These are phyloP conservation scores for Digitonthophagus gazella DNA, from an alignment of 2,888 invertebrate species.

Conservation along the genomic window DNA sequence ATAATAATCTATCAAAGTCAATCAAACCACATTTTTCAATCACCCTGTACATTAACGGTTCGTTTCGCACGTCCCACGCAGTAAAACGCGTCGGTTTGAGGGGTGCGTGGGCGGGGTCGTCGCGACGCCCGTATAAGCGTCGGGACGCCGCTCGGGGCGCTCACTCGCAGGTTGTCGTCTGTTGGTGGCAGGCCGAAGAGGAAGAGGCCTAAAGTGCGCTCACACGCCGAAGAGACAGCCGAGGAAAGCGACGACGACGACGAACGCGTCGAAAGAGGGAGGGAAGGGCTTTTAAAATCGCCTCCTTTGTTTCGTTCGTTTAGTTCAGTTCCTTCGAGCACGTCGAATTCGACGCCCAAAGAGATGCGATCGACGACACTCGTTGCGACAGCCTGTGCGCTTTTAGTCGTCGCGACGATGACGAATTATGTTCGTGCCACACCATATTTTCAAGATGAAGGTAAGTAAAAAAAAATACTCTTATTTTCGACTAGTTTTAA, in stretches of 20 bases:
- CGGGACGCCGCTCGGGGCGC: not conserved
- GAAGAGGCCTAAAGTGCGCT: no score
- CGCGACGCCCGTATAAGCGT: not conserved
- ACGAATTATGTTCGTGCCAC: slow-evolving; percentile 41
- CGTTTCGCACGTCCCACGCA: not conserved
- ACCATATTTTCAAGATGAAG: slow-evolving; percentile 46
- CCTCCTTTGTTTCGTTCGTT: no score
- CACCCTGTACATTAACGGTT: no score
- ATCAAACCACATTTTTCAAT: no score
- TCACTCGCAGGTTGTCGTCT: not conserved
- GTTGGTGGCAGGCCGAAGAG: not conserved
- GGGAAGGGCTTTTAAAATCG: no score
- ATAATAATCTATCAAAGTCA: no score
- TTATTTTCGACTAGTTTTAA: no score
- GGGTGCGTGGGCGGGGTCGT: not conserved
- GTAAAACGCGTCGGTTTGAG: not conserved
- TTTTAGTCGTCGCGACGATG: slow-evolving; percentile 43
- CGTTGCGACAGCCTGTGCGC: slow-evolving; percentile 44
- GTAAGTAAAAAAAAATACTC: slow-evolving; percentile 42
- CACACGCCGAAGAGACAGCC: not conserved
- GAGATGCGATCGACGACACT: slow-evolving; percentile 48
- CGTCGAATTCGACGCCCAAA: no score
- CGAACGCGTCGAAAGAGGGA: no score
- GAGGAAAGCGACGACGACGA: not conserved
- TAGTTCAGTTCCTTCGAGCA: no score